Evolutionary conservation across 2,888 invertebrate genomes (phyloP).

Genomic region (Cerastis leucographa): DNA sequence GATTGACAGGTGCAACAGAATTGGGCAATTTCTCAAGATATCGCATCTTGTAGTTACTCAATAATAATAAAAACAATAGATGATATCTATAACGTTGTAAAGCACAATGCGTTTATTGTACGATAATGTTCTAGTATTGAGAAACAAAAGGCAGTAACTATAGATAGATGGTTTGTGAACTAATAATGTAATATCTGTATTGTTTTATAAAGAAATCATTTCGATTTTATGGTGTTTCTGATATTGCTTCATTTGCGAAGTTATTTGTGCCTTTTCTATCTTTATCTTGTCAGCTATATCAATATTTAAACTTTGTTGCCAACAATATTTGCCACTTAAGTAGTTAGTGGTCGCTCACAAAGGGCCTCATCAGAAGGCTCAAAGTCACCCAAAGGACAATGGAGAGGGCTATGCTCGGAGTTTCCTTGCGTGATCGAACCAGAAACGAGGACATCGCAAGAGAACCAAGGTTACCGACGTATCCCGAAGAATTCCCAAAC

Average conservation of each 20-base stretch:
- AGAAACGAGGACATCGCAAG: too few relatives aligned
- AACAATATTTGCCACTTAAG: neutral
- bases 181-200: conserved; percentile 24
- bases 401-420: too few relatives aligned
- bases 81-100: conserved; percentile 50
- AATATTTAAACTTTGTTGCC: neutral
- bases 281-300: neutral
- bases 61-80: conserved; percentile 62
- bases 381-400: too few relatives aligned
- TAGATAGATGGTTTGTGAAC: conserved; percentile 27
- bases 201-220: conserved; percentile 31
- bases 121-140: conserved; percentile 39
- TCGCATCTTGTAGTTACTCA: conserved; percentile 49
- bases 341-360: too few relatives aligned
- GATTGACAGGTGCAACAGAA: conserved; percentile 54
- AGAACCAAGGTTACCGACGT: too few relatives aligned
- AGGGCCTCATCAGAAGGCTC: too few relatives aligned
- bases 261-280: neutral
- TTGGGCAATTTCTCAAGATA: conserved; percentile 58
- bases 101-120: conserved; percentile 62
- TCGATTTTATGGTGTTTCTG: neutral
- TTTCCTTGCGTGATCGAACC: too few relatives aligned
- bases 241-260: conserved; percentile 2
- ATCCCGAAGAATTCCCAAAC: too few relatives aligned
- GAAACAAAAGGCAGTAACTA: conserved; percentile 38